Base-by-base conservation (phyloP, 92 coral and sea anemone genomes). In the Epizoanthus illoricatus region DNA sequence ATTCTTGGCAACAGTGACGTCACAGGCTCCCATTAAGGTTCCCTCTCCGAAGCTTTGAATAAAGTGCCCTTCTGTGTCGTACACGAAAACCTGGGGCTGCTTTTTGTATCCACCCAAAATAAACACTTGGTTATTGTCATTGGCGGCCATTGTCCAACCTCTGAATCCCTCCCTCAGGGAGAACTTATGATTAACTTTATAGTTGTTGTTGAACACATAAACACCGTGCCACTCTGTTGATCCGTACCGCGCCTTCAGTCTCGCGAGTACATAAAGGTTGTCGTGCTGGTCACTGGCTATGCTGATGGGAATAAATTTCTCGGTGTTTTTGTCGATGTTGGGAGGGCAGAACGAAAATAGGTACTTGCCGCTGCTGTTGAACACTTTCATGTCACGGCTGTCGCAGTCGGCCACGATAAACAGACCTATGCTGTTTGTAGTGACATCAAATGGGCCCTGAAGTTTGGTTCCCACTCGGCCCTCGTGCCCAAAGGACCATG, bases 401-500 rank as follows among this genome's bases (percentile, higher is more conserved):
- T 65, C 81, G 58, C 81, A 69, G 57, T 84, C 87, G 11, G 80
- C 87, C 10, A 84, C 82, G 6, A 84, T 65, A 54, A 84, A 78
- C 60, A 78, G 65, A 45, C 82, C 82, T 19, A 78, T 63, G 13
- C 82, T 78, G 45, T 78, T 78, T 12, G 76, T 41, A 24, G 87
- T 42, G 42, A 84, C 66, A 43, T 69, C 73, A 75, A 69, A 61
- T 3, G 81, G 82, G 18, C 81, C 80, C 75, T 65, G 71, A 20
- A 74, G 87, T 61, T 74, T 84, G 20, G 79, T 69, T 13, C 73
- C 79, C 11, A 69, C 70, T 33, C 72, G 74, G 24, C 82, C 87
- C 45, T 75, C 83, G 47, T 74, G 82, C 19, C 81, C 87, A 84
- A 84, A 74, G 43, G 75, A 84, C 87, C 87, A 84, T 10, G 87